Evolutionary conservation across 2,888 invertebrate genomes (phyloP).

Genomic region (Chirona hameri): DNA sequence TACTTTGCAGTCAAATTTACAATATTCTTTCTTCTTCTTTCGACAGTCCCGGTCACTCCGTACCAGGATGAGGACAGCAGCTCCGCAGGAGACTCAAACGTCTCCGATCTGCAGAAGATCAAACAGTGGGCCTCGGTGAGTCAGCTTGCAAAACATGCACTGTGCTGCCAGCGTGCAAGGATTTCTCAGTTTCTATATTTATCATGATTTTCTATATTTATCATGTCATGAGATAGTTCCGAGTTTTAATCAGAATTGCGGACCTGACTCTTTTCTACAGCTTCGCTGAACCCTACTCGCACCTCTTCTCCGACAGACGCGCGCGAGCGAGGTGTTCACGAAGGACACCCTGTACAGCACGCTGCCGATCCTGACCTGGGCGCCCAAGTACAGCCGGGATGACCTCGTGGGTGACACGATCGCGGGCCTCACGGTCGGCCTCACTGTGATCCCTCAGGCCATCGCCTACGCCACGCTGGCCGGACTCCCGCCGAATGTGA

Average conservation of each 20-base stretch:
- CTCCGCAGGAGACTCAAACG: background rate
- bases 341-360: constrained; percentile 10
- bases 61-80: background rate
- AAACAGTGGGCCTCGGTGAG: background rate
- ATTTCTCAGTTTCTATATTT: background rate
- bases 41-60: background rate
- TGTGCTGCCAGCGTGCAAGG: background rate
- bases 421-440: constrained; percentile 86
- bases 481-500: constrained; percentile 71
- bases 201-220: no score
- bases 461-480: constrained; percentile 87
- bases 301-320: background rate
- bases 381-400: constrained; percentile 68
- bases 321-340: background rate
- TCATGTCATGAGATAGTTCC: no score
- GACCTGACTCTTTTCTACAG: background rate
- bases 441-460: constrained; percentile 90
- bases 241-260: background rate
- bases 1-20: no score
- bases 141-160: background rate
- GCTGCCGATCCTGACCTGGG: constrained; percentile 67
- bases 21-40: no score
- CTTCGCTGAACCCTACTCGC: background rate
- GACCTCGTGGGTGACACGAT: constrained; percentile 78
- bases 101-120: background rate